phyloP scores from a whole-genome alignment of 2,888 invertebrate genomes.

The Chrysina gloriosa region DNA sequence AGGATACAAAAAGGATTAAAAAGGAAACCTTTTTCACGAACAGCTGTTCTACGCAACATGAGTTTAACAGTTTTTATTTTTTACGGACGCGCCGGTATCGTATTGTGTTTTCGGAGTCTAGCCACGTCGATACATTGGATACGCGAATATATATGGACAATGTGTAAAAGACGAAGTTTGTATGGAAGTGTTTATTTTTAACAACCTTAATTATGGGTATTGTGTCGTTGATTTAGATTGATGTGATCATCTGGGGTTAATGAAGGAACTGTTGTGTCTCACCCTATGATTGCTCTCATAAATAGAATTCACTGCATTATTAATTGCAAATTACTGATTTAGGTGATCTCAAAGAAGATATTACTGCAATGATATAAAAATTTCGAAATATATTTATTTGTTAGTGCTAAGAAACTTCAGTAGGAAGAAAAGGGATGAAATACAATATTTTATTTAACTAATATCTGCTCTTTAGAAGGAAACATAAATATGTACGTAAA shows the following conservation, averaged over 20 bases:
- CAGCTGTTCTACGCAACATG: constrained; percentile 28
- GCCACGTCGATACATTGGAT: not conserved
- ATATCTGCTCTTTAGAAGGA: too few relatives aligned
- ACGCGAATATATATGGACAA: not conserved
- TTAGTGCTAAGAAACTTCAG: too few relatives aligned
- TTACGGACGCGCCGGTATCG: not conserved
- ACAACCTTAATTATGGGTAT: constrained; percentile 37
- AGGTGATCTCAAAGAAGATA: not conserved
- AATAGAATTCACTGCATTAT: not conserved
- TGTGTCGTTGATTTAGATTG: constrained; percentile 34
- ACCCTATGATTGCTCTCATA: not conserved
- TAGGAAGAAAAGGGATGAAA: too few relatives aligned
- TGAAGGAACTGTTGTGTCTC: not conserved
- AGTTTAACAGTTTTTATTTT: constrained; percentile 29
- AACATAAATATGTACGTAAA: too few relatives aligned
- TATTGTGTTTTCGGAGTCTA: not conserved
- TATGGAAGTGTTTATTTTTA: constrained; percentile 14
- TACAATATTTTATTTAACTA: too few relatives aligned
- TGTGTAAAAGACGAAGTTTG: not conserved
- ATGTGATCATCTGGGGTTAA: constrained; percentile 33
- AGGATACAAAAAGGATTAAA: constrained; percentile 36
- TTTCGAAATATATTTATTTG: too few relatives aligned
- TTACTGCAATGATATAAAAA: not conserved
- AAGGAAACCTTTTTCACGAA: constrained; percentile 28
- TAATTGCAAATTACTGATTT: not conserved